phyloP scores from a whole-genome alignment of 2,888 invertebrate genomes.

The Limnephilus marmoratus region DNA sequence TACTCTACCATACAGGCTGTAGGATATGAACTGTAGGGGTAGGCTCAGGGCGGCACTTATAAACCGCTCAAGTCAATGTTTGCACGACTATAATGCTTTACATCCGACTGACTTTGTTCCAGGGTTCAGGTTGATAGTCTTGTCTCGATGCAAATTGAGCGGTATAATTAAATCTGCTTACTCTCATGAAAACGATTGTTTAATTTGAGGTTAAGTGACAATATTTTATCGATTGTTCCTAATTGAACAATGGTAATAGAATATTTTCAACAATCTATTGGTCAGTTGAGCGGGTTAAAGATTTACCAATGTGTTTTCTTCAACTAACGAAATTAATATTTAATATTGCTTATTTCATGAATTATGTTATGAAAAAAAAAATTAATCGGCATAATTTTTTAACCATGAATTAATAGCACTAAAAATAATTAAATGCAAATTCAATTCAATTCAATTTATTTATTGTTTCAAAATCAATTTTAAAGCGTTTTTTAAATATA shows the following conservation, averaged over 20 bases:
- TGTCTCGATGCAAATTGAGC: not conserved
- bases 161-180: not conserved
- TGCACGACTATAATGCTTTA: constrained; percentile 36
- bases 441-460: no score
- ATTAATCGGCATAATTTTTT: no score
- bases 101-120: constrained; percentile 11
- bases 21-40: not conserved
- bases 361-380: no score
- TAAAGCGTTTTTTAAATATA: no score
- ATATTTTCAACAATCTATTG: not conserved
- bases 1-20: not conserved
- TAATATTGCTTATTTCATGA: no score
- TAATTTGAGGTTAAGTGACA: not conserved
- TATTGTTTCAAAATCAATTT: no score
- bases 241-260: no score
- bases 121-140: not conserved
- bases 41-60: constrained; percentile 37
- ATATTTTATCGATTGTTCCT: no score
- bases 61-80: constrained; percentile 53
- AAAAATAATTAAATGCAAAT: no score
- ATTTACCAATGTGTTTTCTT: no score
- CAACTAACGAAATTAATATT: no score
- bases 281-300: not conserved
- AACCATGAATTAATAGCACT: no score
- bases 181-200: not conserved